Evolutionary conservation across 2,888 invertebrate genomes (phyloP).

Genomic region (Theodoxus fluviatilis): DNA sequence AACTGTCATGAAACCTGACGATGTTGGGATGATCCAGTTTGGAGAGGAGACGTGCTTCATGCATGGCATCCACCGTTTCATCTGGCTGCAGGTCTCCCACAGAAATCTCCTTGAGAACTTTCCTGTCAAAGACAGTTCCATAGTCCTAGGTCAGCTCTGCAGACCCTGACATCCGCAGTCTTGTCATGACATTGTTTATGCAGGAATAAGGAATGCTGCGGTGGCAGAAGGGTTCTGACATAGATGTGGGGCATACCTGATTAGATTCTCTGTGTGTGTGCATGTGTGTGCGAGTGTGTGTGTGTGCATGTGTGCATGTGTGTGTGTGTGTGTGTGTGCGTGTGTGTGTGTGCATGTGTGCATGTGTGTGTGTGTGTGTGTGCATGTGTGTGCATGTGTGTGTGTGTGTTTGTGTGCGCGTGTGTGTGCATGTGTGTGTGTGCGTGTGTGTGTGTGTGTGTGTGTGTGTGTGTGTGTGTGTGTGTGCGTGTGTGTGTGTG

Average conservation of each 20-base stretch:
- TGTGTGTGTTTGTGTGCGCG: too few relatives aligned
- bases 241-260: neutral
- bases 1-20: conserved; percentile 64
- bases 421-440: too few relatives aligned
- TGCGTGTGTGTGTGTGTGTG: too few relatives aligned
- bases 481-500: too few relatives aligned
- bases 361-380: too few relatives aligned
- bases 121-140: conserved; percentile 45
- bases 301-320: conserved; percentile 12
- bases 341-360: too few relatives aligned
- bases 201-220: neutral
- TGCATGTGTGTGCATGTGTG: too few relatives aligned
- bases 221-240: neutral
- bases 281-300: neutral
- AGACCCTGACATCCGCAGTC: too few relatives aligned
- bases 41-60: conserved; percentile 63
- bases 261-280: neutral
- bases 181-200: too few relatives aligned
- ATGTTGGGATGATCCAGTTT: conserved; percentile 64
- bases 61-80: conserved; percentile 64
- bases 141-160: too few relatives aligned
- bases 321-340: neutral
- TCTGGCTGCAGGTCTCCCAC: conserved; percentile 64
- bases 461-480: too few relatives aligned
- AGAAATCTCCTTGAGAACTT: conserved; percentile 65